Evolutionary conservation across 2,113 vertebrate genomes (phyloP).

Genomic region (Erythrocercus mccallii): DNA sequence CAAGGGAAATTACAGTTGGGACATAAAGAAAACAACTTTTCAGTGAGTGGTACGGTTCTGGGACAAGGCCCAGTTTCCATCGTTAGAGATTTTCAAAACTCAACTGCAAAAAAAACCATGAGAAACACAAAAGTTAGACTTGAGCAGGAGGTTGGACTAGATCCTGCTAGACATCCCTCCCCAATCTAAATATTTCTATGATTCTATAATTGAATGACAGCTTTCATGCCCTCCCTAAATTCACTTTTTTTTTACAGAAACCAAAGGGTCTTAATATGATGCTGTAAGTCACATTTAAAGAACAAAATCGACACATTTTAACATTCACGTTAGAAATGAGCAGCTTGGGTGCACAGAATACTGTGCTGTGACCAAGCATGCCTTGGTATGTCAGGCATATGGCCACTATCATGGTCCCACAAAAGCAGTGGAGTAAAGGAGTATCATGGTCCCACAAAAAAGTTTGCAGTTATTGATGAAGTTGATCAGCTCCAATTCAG

Average conservation of each 20-base stretch:
- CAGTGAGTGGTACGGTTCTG: background rate
- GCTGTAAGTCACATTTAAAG: background rate
- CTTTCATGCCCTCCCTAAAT: background rate
- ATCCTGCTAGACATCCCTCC: background rate
- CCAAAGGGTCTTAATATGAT: background rate
- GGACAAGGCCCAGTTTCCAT: constrained; percentile 10
- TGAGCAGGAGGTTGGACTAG: background rate
- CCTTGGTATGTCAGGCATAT: background rate
- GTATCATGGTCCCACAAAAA: background rate
- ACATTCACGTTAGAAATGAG: background rate
- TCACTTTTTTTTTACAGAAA: background rate
- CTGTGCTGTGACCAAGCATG: background rate
- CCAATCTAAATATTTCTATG: background rate
- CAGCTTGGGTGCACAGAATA: background rate
- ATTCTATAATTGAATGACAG: background rate
- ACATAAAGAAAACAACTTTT: background rate
- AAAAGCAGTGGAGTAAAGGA: too few species aligned
- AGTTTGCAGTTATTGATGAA: background rate
- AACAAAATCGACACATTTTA: background rate
- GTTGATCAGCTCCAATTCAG: background rate
- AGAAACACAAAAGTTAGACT: background rate
- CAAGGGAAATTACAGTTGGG: constrained; percentile 8
- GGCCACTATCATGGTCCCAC: background rate
- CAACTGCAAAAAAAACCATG: background rate
- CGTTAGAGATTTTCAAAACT: background rate